These are phyloP conservation scores for Lytechinus pictus DNA, from an alignment of 35 echinoderm and acorn worm species.

Conservation along the genomic window DNA sequence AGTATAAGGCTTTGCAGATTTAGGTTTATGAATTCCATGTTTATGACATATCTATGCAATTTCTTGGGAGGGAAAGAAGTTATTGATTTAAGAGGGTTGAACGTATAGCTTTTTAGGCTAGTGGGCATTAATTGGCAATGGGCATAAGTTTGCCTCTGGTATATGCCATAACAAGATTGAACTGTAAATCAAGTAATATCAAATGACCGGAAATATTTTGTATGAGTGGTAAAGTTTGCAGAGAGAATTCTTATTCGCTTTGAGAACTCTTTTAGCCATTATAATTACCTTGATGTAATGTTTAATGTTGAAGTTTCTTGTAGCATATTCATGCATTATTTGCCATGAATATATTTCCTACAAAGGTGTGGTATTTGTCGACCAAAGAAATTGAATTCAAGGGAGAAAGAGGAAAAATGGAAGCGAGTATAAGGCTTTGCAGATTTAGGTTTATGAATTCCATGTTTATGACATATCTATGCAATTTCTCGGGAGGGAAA, in stretches of 20 bases:
- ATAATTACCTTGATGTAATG: too few relatives aligned
- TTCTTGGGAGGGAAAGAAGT: background rate
- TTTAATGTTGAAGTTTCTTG: background rate
- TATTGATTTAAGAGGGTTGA: background rate
- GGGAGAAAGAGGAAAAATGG: background rate
- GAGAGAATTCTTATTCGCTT: too few relatives aligned
- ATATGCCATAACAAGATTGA: background rate
- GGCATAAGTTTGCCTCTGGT: background rate
- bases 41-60: background rate
- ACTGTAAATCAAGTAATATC: background rate
- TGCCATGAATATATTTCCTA: background rate
- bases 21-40: background rate
- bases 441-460: background rate
- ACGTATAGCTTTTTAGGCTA: background rate
- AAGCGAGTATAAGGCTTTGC: background rate
- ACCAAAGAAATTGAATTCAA: background rate
- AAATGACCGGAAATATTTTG: too few relatives aligned
- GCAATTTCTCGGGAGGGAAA: background rate
- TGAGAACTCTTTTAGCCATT: too few relatives aligned
- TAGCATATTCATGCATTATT: too few relatives aligned
- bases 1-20: background rate
- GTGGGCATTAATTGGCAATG: background rate
- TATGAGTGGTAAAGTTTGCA: too few relatives aligned
- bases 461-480: background rate
- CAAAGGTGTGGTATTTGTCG: background rate